Evolutionary conservation across 2,888 invertebrate species (phyloP), one percentile per base, ranked within the genome.

Genomic region (Thelaira solivaga): DNA sequence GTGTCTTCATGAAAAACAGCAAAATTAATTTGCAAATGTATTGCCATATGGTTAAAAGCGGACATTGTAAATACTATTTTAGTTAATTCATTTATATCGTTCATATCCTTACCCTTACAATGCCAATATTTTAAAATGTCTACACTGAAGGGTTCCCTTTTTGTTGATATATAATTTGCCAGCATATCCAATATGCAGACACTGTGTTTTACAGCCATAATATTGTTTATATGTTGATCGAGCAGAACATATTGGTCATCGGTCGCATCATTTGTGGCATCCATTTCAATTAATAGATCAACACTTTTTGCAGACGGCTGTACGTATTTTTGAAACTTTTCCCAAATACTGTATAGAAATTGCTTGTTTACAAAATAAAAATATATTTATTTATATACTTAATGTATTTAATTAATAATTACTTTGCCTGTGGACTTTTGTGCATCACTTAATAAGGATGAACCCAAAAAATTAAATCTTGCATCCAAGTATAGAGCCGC

Each of bases 241-340:
- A 69, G 31, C 16, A 69, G 16, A 43, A 49, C 69, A 34, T 69
- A 69, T 61, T 59, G 59, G 61, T 69, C 69, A 11, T 51, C 69
- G 8, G 20, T 59, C 1, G 31, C 16, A 10, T 34, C 41, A 2
- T 61, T 31, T 6, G 16, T 22, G 20, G 13, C 6, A 8, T 20
- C 8, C 6, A 0, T 10, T 16, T 10, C 20, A 1, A 7, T 13
- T n/a, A 41, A 31, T n/a, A 29, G 5, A 59, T 69, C 51, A 2
- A 13, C 7, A 4, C 2, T 51, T 10, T 43, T 24, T 10, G 6
- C 11, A 6, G 24, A 10, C 26, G 24, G 6, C 26, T 5, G 11
- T 10, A 69, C 5, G 10, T 31, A 59, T 13, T 22, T 49, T 10
- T 39, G 22, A 61, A 31, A 69, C 4, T 51, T 16, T 31, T 59